phyloP scores from a whole-genome alignment of 2,797 vertebrate genomes.

The Luscinia megarhynchos region DNA sequence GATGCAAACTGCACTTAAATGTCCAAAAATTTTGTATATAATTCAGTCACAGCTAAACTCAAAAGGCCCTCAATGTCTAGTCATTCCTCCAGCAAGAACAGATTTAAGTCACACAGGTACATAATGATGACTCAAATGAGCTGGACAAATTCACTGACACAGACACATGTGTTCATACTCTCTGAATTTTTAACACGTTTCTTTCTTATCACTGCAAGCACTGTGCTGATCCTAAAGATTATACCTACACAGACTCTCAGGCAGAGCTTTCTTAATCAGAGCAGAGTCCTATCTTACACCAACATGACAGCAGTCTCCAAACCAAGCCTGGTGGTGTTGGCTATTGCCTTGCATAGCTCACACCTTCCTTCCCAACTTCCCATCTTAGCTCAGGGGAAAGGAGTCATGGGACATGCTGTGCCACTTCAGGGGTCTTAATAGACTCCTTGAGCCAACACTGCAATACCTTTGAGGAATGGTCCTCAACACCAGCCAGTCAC shows the following conservation, averaged over 20 bases:
- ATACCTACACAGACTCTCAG: background rate
- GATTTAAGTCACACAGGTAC: background rate
- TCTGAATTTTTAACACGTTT: background rate
- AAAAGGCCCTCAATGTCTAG: background rate
- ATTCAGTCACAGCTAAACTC: background rate
- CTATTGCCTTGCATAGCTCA: background rate
- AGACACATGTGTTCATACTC: background rate
- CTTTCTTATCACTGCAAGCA: background rate
- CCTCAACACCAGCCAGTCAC: background rate
- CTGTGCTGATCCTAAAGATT: background rate
- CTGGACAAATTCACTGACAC: background rate
- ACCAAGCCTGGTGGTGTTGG: background rate
- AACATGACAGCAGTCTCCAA: accelerated
- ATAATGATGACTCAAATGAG: background rate
- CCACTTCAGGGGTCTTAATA: background rate
- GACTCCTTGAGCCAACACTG: background rate
- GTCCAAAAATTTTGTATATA: background rate
- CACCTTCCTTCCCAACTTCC: background rate
- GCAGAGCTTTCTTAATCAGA: background rate
- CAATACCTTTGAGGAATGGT: background rate
- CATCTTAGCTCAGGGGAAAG: background rate
- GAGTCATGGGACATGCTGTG: background rate
- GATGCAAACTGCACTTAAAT: background rate
- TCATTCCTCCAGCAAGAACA: background rate
- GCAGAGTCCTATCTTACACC: background rate